These are phyloP conservation scores for Drosophila tani DNA, from an alignment of 1,140 invertebrate genomes.

Conservation along the genomic window DNA sequence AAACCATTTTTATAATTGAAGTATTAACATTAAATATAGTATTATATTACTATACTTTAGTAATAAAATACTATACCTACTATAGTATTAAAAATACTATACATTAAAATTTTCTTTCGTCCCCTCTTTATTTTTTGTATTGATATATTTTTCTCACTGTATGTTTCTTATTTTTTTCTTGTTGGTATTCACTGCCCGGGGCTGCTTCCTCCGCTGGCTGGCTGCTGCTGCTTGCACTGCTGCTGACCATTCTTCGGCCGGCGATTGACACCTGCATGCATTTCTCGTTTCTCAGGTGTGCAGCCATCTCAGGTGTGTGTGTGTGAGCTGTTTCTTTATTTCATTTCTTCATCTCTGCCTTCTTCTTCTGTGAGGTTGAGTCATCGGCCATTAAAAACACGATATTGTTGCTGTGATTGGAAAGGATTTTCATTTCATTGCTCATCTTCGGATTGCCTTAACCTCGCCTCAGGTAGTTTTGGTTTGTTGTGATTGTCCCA, in stretches of 20 bases:
- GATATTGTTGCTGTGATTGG: conserved; percentile 63
- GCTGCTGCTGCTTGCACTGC: conserved; percentile 12
- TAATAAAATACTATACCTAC: no score
- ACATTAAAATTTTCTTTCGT: background rate
- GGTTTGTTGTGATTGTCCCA: conserved; percentile 58
- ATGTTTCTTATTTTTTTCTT: conserved; percentile 20
- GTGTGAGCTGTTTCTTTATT: conserved; percentile 66
- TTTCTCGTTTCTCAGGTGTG: conserved; percentile 83
- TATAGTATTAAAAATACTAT: no score
- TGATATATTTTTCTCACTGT: conserved; percentile 10
- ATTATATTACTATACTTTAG: no score
- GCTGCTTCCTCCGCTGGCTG: conserved; percentile 39
- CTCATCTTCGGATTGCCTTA: conserved; percentile 40
- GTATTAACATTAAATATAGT: background rate
- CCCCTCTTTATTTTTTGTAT: background rate
- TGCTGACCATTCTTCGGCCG: conserved; percentile 73
- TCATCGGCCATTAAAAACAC: conserved; percentile 78
- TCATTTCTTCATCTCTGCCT: conserved; percentile 74
- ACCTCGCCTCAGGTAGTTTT: conserved; percentile 65
- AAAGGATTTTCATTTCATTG: conserved; percentile 73
- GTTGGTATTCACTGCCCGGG: conserved; percentile 41
- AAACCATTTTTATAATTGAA: rapidly evolving
- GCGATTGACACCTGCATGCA: conserved; percentile 83
- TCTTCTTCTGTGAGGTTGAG: conserved; percentile 58
- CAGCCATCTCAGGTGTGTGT: conserved; percentile 68